A percentile compares a stretch with the other conserved stretches of the same genome.
Evolutionary conservation across 2,113 vertebrate genomes (phyloP).

Genomic region (Penelope pileata): DNA sequence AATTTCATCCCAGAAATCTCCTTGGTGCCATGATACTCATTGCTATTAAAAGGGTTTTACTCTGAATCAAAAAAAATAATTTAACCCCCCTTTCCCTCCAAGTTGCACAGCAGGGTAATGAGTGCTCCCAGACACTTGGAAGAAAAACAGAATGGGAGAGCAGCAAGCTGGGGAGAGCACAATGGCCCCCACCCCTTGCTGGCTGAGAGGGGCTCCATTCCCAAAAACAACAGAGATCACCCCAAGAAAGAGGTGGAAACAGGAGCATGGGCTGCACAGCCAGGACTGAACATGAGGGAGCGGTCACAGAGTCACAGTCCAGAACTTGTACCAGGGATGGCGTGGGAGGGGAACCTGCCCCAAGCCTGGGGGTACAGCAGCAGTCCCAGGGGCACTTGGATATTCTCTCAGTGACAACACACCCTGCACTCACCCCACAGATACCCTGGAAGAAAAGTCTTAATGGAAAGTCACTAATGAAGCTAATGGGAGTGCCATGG

Average conservation of each 20-base stretch:
- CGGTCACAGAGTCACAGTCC: not conserved
- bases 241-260: too few species aligned
- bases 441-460: not conserved
- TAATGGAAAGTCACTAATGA: not conserved
- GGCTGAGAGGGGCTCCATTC: not conserved
- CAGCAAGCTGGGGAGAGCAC: not conserved
- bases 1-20: not conserved
- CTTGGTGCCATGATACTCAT: rapidly evolving
- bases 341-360: not conserved
- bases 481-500: not conserved
- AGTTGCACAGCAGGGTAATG: not conserved
- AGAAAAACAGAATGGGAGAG: not conserved
- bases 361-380: not conserved
- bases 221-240: not conserved
- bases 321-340: not conserved
- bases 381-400: not conserved
- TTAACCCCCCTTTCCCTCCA: not conserved
- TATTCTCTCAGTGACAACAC: not conserved
- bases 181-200: not conserved
- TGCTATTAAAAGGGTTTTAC: slow-evolving; percentile 9
- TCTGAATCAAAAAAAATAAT: not conserved
- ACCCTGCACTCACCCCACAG: not conserved
- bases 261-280: not conserved
- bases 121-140: not conserved
- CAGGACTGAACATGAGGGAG: not conserved